Evolutionary conservation across 2,797 vertebrate species (phyloP).

Genomic region (Pterois miles): DNA sequence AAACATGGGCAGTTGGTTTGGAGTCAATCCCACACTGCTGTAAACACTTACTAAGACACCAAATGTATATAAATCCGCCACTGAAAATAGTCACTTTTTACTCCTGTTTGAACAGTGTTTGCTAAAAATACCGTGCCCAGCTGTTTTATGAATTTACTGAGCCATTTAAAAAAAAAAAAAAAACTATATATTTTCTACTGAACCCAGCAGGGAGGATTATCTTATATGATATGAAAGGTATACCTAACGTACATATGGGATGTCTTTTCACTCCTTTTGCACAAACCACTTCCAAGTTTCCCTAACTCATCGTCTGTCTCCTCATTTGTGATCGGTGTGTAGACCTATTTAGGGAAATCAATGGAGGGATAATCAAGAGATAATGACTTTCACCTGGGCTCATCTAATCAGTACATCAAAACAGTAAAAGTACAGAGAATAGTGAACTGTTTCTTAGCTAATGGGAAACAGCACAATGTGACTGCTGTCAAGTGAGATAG

Average conservation of each 20-base stretch:
- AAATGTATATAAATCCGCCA: background rate
- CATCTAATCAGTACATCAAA: slow-evolving; percentile 4
- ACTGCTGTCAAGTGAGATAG: slow-evolving; percentile 27
- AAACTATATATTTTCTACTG: slow-evolving; percentile 7
- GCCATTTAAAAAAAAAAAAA: background rate
- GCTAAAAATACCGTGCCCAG: background rate
- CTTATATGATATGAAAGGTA: background rate
- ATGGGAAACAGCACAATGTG: slow-evolving; percentile 45
- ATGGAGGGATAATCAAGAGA: background rate
- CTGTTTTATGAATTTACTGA: background rate
- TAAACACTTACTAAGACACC: background rate
- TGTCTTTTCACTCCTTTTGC: background rate
- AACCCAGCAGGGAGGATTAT: background rate
- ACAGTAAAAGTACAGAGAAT: slow-evolving; percentile 1
- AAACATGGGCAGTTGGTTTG: background rate
- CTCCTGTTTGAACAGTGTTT: background rate
- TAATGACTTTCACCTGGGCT: slow-evolving; percentile 16
- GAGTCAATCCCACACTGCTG: background rate
- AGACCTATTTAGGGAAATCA: background rate
- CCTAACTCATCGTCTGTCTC: background rate
- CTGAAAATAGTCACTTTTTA: background rate
- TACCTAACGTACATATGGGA: background rate
- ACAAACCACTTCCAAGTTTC: background rate
- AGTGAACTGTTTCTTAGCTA: slow-evolving; percentile 19
- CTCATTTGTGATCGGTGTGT: background rate